phyloP scores from a whole-genome alignment of 2,888 invertebrate genomes.

The Eucera pruinosa region DNA sequence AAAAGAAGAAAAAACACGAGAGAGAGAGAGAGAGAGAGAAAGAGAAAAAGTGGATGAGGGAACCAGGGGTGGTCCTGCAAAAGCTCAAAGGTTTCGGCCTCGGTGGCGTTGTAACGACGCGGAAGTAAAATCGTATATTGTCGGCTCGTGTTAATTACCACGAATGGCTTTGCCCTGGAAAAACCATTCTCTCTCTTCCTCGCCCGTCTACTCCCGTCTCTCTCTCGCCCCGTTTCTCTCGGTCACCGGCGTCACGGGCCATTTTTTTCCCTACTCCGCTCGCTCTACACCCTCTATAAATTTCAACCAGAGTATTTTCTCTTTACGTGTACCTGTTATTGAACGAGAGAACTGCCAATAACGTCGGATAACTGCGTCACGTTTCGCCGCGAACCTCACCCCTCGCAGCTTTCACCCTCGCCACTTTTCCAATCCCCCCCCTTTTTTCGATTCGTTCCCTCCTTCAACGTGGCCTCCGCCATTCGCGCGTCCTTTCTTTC shows the following conservation, averaged over 20 bases:
- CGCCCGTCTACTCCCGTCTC: background rate
- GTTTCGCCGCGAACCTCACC: conserved; percentile 69
- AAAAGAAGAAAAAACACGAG: background rate
- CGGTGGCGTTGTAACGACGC: conserved; percentile 55
- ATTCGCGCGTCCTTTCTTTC: conserved; percentile 34
- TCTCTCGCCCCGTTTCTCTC: conserved; percentile 8
- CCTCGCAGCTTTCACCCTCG: conserved; percentile 5
- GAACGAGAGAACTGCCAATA: conserved; percentile 81
- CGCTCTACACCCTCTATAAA: conserved; percentile 67
- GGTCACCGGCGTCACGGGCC: conserved; percentile 35
- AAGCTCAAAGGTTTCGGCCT: conserved; percentile 54
- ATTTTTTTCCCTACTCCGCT: conserved; percentile 33
- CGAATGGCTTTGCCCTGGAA: conserved; percentile 59
- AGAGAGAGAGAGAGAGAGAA: background rate
- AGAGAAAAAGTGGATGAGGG: background rate
- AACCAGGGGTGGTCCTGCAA: conserved; percentile 3
- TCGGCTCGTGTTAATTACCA: conserved; percentile 59
- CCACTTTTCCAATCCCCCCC: conserved; percentile 24
- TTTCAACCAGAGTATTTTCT: conserved; percentile 70
- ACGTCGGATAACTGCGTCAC: conserved; percentile 79
- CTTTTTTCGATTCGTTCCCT: conserved; percentile 1
- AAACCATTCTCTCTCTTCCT: conserved; percentile 15
- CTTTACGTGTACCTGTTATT: conserved; percentile 78
- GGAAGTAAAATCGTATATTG: conserved; percentile 64
- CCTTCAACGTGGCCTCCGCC: background rate